These are phyloP conservation scores for Hypercompe scribonia DNA, from an alignment of 2,888 invertebrate species.

Conservation along the genomic window DNA sequence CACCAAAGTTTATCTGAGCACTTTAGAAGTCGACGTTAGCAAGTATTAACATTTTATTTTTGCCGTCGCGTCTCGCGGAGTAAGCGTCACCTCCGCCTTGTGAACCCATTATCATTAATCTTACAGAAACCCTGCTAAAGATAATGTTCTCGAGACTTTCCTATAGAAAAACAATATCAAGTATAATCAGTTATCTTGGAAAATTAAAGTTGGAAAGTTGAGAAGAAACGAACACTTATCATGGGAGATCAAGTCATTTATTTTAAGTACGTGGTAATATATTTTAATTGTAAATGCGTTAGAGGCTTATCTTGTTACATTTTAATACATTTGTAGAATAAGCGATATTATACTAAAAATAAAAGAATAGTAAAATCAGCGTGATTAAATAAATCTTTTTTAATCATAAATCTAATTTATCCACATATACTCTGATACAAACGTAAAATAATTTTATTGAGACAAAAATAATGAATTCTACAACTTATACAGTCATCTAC, in stretches of 20 bases:
- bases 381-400: no score
- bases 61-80: constrained; percentile 53
- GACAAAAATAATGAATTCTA: no score
- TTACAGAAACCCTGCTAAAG: constrained; percentile 71
- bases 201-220: constrained; percentile 56
- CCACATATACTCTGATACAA: no score
- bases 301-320: constrained; percentile 5
- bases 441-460: no score
- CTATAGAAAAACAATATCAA: constrained; percentile 74
- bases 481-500: no score
- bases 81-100: constrained; percentile 72
- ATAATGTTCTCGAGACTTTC: constrained; percentile 73
- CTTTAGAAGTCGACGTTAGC: constrained; percentile 55
- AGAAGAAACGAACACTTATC: constrained; percentile 47
- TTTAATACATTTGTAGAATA: not conserved
- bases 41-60: constrained; percentile 72
- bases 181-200: constrained; percentile 61
- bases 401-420: no score
- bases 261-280: constrained; percentile 35
- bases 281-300: constrained; percentile 37
- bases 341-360: no score
- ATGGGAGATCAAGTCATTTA: constrained; percentile 44
- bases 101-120: constrained; percentile 81
- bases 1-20: constrained; percentile 50
- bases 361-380: no score